Evolutionary conservation across 2,888 invertebrate species (phyloP).

Genomic region (Drosophila prolongata): DNA sequence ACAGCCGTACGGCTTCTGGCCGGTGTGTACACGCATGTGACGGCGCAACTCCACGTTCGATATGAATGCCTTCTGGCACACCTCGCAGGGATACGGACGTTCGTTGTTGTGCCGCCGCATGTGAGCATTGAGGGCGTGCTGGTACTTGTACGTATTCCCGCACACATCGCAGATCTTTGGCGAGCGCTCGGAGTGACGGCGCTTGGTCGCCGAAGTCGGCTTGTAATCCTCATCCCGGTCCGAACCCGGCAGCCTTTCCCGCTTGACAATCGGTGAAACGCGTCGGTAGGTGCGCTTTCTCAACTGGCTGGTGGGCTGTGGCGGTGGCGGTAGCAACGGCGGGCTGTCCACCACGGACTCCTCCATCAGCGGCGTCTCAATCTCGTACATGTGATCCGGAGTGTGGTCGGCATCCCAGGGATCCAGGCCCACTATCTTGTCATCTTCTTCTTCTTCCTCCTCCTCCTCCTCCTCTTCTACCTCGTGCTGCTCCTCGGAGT

Average conservation of each 20-base stretch:
- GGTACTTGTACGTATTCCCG: slow-evolving; percentile 84
- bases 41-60: slow-evolving; percentile 83
- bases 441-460: not conserved
- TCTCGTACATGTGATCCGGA: slow-evolving; percentile 31
- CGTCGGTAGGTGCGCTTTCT: slow-evolving; percentile 26
- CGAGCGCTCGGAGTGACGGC: slow-evolving; percentile 41
- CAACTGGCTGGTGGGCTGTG: not conserved
- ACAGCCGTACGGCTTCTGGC: slow-evolving; percentile 84
- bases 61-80: slow-evolving; percentile 84
- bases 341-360: slow-evolving; percentile 14
- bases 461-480: not conserved
- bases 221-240: slow-evolving; percentile 1
- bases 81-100: slow-evolving; percentile 82
- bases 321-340: not conserved
- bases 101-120: slow-evolving; percentile 84
- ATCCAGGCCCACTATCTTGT: not conserved
- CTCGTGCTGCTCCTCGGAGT: not conserved
- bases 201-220: not conserved
- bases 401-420: slow-evolving; percentile 32
- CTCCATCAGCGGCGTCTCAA: slow-evolving; percentile 25
- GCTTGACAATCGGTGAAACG: slow-evolving; percentile 12
- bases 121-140: slow-evolving; percentile 83
- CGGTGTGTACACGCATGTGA: slow-evolving; percentile 84
- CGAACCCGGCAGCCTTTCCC: not conserved
- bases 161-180: slow-evolving; percentile 83